Evolutionary conservation across 1,140 invertebrate species (phyloP).

Genomic region (Homalodisca vitripennis): DNA sequence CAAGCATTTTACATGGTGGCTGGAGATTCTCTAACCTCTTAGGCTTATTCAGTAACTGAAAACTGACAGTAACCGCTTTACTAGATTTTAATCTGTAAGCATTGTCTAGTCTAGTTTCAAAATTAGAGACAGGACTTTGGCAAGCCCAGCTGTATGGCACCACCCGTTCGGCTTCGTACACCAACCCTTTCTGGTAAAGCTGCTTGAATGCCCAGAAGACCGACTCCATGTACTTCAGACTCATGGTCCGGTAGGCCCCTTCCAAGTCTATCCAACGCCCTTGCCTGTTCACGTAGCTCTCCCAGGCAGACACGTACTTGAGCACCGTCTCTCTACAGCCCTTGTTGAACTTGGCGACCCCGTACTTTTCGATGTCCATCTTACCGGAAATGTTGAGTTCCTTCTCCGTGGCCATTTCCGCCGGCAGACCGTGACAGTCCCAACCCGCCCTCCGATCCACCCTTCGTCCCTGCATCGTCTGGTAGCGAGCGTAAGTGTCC

Average conservation of each 20-base stretch:
- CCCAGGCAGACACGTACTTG: conserved; percentile 6
- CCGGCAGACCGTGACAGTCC: conserved; percentile 98
- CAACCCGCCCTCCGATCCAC: conserved; percentile 98
- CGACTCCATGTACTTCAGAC: conserved; percentile 98
- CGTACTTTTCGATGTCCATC: neutral
- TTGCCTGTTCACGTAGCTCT: neutral
- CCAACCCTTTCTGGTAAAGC: conserved; percentile 89
- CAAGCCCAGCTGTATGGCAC: conserved; percentile 99
- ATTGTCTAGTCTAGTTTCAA: conserved; percentile 98
- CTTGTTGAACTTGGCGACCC: conserved; percentile 19
- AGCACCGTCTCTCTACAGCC: neutral
- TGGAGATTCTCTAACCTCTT: conserved; percentile 82
- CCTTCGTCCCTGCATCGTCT: conserved; percentile 92
- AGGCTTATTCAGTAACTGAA: neutral
- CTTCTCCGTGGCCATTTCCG: conserved; percentile 46
- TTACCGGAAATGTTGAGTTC: neutral
- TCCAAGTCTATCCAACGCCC: conserved; percentile 68
- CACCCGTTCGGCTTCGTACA: conserved; percentile 96
- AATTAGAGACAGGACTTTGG: conserved; percentile 97
- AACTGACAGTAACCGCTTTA: conserved; percentile 7
- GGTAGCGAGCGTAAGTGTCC: conserved; percentile 96
- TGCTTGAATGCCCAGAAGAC: conserved; percentile 99
- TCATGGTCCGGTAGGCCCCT: conserved; percentile 98
- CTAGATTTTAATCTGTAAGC: conserved; percentile 46
- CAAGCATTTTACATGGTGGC: conserved; percentile 70